A percentile compares a stretch with the other conserved stretches of the same genome.
Evolutionary conservation across 1,140 invertebrate species (phyloP).

Genomic region (Sycophila sp.): DNA sequence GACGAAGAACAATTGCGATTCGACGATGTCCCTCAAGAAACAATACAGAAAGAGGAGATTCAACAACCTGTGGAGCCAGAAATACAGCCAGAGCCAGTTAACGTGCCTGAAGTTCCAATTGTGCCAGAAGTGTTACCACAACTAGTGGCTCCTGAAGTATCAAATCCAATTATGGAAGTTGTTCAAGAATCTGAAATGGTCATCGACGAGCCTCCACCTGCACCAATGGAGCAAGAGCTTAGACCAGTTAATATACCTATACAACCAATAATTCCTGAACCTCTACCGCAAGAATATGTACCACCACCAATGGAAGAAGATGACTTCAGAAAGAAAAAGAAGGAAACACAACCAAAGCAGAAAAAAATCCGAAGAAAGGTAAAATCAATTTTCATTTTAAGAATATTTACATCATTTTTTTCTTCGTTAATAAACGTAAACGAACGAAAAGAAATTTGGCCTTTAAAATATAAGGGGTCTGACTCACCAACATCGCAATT

Average conservation of each 20-base stretch:
- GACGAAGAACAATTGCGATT: conserved; percentile 40
- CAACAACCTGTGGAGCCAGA: background rate
- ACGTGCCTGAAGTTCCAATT: background rate
- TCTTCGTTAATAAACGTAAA: no score
- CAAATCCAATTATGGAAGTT: background rate
- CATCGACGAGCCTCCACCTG: background rate
- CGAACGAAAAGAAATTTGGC: no score
- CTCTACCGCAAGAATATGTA: background rate
- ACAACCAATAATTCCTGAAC: background rate
- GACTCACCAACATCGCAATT: no score
- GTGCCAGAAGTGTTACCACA: conserved; percentile 3
- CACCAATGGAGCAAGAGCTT: conserved; percentile 12
- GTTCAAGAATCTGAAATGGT: conserved; percentile 19
- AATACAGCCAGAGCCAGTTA: background rate
- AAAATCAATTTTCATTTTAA: no score
- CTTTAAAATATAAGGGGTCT: no score
- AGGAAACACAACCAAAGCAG: conserved; percentile 49
- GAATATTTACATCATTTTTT: no score
- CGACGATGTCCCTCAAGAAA: conserved; percentile 23
- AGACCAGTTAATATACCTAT: background rate
- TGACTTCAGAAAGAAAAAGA: conserved; percentile 55
- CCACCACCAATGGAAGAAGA: conserved; percentile 37
- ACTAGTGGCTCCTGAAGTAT: background rate
- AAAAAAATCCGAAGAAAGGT: conserved; percentile 62
- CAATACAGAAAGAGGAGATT: conserved; percentile 26